Conservation (phyloP, 2,888 invertebrate species). For the Tyria jacobaeae region DNA sequence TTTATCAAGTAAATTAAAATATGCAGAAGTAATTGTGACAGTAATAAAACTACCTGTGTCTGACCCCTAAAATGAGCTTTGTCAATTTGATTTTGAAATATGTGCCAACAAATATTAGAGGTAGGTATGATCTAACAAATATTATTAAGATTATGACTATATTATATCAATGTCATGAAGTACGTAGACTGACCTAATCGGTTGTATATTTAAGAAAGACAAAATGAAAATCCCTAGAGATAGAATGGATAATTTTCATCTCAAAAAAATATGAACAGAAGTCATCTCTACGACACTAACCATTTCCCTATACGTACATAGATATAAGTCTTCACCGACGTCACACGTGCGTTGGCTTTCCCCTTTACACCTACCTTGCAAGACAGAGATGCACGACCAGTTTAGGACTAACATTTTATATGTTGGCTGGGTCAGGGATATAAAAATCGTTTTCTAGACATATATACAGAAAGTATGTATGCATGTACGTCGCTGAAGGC, state of each 20-base stretch:
- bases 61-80: too few species aligned
- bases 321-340: conserved; percentile 71
- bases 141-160: too few species aligned
- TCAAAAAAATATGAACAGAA: conserved; percentile 17
- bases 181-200: too few species aligned
- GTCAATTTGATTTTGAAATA: too few species aligned
- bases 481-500: conserved; percentile 63
- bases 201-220: too few species aligned
- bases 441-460: conserved; percentile 84
- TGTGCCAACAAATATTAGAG: too few species aligned
- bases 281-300: conserved; percentile 62
- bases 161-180: too few species aligned
- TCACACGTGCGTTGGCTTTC: conserved; percentile 75
- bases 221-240: too few species aligned
- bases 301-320: conserved; percentile 69
- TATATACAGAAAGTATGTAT: conserved; percentile 56
- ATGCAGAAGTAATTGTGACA: too few species aligned
- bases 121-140: too few species aligned
- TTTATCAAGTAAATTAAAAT: too few species aligned
- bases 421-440: conserved; percentile 87
- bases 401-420: conserved; percentile 86
- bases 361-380: conserved; percentile 59
- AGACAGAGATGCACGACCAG: conserved; percentile 67
- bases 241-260: background rate
- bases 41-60: too few species aligned